Evolutionary conservation across 2,797 vertebrate genomes (phyloP).

Genomic region (Gymnoscopelus microlampas): DNA sequence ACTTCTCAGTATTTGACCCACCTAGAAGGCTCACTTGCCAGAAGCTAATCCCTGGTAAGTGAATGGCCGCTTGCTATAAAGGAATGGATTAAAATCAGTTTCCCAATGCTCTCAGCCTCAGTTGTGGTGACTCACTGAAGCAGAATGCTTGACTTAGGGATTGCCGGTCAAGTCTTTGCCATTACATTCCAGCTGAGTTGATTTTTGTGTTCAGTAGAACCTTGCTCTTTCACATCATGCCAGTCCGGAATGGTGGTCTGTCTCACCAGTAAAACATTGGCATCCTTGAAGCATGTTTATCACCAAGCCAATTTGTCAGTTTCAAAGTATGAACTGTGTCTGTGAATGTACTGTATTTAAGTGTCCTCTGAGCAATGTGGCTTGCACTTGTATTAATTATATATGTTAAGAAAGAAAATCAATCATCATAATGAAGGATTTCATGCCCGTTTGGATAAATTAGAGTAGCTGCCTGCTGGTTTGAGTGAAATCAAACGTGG

Average conservation of each 20-base stretch:
- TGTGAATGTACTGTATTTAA: too few species aligned
- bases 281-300: too few species aligned
- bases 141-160: slow-evolving; percentile 2
- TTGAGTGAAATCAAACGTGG: too few species aligned
- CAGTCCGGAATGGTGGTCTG: background rate
- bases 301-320: too few species aligned
- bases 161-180: slow-evolving; percentile 2
- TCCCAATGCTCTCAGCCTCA: slow-evolving; percentile 7
- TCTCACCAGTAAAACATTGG: background rate
- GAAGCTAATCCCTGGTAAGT: background rate
- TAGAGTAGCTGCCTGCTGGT: too few species aligned
- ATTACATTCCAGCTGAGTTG: slow-evolving; percentile 42
- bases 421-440: too few species aligned
- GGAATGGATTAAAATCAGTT: slow-evolving; percentile 26
- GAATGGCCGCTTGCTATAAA: background rate
- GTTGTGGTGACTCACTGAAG: slow-evolving; percentile 22
- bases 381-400: too few species aligned
- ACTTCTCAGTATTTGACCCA: slow-evolving; percentile 7
- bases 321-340: too few species aligned
- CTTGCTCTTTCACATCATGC: background rate
- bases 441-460: too few species aligned
- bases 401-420: too few species aligned
- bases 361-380: too few species aligned
- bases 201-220: slow-evolving; percentile 14
- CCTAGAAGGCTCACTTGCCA: slow-evolving; percentile 4